Evolutionary conservation across 2,888 invertebrate genomes (phyloP).

Genomic region (Clivina fossor): DNA sequence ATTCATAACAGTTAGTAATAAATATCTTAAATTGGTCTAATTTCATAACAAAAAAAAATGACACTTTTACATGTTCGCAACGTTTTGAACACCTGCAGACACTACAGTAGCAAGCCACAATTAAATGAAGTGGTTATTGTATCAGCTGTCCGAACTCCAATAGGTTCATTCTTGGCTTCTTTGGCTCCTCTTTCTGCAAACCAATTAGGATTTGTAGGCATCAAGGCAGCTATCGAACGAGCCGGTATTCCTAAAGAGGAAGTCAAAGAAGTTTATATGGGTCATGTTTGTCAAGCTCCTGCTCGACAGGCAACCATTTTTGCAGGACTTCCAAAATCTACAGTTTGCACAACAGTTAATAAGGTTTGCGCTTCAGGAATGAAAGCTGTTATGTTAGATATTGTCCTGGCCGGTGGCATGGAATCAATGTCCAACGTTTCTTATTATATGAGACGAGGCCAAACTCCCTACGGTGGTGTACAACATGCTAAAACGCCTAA

Average conservation of each 20-base stretch:
- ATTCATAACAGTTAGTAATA: too few species aligned
- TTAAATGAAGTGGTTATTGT: slow-evolving; percentile 91
- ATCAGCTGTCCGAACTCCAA: slow-evolving; percentile 92
- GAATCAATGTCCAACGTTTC: slow-evolving; percentile 99
- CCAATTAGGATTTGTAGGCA: slow-evolving; percentile 87
- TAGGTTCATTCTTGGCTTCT: slow-evolving; percentile 91
- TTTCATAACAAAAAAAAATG: too few species aligned
- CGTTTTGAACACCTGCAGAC: slow-evolving; percentile 31
- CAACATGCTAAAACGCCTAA: too few species aligned
- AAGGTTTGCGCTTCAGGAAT: slow-evolving; percentile 98
- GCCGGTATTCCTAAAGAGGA: slow-evolving; percentile 81
- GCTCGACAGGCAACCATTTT: slow-evolving; percentile 91
- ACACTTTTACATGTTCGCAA: too few species aligned
- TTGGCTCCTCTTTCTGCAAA: slow-evolving; percentile 81
- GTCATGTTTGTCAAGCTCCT: slow-evolving; percentile 80
- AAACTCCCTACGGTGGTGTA: slow-evolving; percentile 89
- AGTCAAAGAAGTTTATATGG: slow-evolving; percentile 91
- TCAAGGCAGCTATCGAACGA: slow-evolving; percentile 79
- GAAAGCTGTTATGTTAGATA: slow-evolving; percentile 93
- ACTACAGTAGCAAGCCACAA: slow-evolving; percentile 52
- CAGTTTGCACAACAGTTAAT: slow-evolving; percentile 91
- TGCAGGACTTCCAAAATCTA: slow-evolving; percentile 87
- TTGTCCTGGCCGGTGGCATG: slow-evolving; percentile 97
- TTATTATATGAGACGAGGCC: slow-evolving; percentile 88
- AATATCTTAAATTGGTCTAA: too few species aligned